Percentiles rank a stretch among this genome's conserved stretches.
These are phyloP conservation scores for Melanargia galathea DNA, from an alignment of 2,888 invertebrate species.

Conservation along the genomic window DNA sequence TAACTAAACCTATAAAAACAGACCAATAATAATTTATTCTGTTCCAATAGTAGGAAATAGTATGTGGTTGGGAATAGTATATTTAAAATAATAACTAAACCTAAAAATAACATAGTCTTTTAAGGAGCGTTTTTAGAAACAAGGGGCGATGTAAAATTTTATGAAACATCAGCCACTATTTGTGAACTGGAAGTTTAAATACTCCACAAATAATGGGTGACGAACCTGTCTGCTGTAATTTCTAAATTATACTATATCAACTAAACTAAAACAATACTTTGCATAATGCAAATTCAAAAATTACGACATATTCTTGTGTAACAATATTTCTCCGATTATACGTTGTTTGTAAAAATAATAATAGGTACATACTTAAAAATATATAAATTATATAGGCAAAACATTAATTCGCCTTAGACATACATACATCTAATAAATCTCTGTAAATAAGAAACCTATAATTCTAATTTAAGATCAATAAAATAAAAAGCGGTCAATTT, in stretches of 20 bases:
- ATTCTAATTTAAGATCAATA: not conserved
- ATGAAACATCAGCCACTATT: no score
- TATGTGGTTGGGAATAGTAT: not conserved
- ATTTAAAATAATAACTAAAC: not conserved
- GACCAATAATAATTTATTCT: not conserved
- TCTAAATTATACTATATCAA: not conserved
- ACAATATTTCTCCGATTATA: not conserved
- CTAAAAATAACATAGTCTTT: not conserved
- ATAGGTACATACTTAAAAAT: not conserved
- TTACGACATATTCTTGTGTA: not conserved
- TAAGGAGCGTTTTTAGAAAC: no score
- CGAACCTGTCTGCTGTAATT: not conserved
- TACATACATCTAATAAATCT: not conserved
- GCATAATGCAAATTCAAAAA: not conserved
- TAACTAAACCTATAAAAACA: no score
- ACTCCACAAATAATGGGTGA: no score
- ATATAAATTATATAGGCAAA: no score
- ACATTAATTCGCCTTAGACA: not conserved
- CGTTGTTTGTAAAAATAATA: not conserved
- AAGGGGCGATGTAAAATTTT: no score
- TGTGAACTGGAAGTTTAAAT: no score
- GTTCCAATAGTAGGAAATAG: not conserved
- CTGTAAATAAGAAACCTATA: not conserved
- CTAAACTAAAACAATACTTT: not conserved
- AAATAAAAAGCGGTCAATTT: not conserved